Conservation (phyloP, 2,113 vertebrate genomes). For the Dromaius novaehollandiae region DNA sequence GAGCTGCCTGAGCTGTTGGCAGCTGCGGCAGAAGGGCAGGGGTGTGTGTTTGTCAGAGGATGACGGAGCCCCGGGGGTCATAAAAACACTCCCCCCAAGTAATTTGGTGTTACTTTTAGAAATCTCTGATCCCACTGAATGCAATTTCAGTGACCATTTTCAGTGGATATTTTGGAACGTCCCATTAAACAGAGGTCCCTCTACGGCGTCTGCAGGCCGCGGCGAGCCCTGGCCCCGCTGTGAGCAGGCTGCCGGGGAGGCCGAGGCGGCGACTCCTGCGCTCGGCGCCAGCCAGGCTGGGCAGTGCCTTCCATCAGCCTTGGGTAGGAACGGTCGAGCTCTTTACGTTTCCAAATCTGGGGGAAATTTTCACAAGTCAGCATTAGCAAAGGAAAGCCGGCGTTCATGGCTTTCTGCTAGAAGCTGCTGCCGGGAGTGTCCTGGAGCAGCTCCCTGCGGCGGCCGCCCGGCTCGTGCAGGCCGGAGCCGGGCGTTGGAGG, state of each 20-base stretch:
- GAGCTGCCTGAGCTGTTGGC: background rate
- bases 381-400: background rate
- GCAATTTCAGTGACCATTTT: background rate
- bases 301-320: background rate
- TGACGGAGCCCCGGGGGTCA: too few species aligned
- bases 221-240: background rate
- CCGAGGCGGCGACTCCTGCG: background rate
- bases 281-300: background rate
- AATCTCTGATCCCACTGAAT: background rate
- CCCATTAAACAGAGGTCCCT: background rate
- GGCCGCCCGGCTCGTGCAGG: fast-evolving
- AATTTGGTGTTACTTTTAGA: background rate
- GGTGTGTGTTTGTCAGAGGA: background rate
- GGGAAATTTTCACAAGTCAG: background rate
- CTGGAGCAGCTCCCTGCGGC: background rate
- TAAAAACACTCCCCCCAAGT: too few species aligned
- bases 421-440: background rate
- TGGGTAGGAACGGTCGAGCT: background rate
- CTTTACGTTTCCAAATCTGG: background rate
- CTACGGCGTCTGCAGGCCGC: background rate
- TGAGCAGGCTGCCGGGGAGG: too few species aligned
- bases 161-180: background rate
- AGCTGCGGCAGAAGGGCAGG: background rate
- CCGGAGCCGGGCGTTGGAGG: background rate
- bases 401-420: background rate